Evolutionary conservation across 2,797 vertebrate species (phyloP), one percentile per base, ranked within the genome.

Genomic region (Lutjanus campechanus): DNA sequence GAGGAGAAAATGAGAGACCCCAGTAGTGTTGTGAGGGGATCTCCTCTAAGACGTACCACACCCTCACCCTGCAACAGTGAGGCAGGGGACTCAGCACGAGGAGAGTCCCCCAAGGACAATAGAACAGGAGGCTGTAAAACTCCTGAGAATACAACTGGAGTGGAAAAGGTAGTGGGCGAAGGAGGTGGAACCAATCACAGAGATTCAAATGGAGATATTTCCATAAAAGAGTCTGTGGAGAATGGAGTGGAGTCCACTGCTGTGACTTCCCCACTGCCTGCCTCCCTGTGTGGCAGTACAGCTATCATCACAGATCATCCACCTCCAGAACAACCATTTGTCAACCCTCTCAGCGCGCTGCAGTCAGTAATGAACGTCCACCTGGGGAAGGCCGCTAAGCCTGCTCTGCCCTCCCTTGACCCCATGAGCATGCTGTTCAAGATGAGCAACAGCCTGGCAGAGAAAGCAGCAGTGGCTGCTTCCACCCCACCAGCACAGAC

Each of bases 371-470:
- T 99, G 98, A 99, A 99, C 90, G 97, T 97, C 85, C 98, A 99
- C 93, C 94, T 99, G 73, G 98, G 98, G 61, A 99, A 99, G 92
- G 98, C 98, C 0, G 97, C 98, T 58, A 99, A 99, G 88, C 98
- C 98, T 1, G 97, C 98, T 44, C 91, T 99, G 88, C 98, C 98
- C 0, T 96, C 97, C 58, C 96, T 99, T 40, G 98, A 99, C 93
- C 98, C 98, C 76, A 99, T 99, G 98, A 99, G 98, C 93, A 99
- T 99, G 98, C 95, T 99, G 70, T 99, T 99, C 92, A 99, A 99
- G 96, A 99, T 99, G 98, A 99, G 98, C 96, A 99, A 99, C 93
- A 99, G 97, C 93, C 94, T 99, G 93, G 98, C 98, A 0, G 98
- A 99, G 90, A 99, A 99, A 93, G 97, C 98, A 2, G 97, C 98